Conservation (phyloP, 1,140 invertebrate species). For the Parasteatoda tepidariorum region DNA sequence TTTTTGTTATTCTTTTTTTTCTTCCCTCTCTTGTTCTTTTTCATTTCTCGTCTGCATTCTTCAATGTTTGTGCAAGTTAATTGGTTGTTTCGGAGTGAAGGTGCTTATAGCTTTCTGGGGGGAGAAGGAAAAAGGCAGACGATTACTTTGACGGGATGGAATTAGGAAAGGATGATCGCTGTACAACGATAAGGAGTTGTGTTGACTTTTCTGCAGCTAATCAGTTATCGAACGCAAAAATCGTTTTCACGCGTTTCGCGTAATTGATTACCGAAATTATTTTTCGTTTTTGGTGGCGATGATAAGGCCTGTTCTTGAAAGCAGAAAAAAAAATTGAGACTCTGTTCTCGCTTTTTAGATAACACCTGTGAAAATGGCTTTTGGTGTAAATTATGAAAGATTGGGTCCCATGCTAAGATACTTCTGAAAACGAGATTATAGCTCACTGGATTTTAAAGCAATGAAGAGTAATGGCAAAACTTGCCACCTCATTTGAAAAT, state of each 20-base stretch:
- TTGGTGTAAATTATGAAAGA: slow-evolving; percentile 37
- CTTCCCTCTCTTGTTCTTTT: not conserved
- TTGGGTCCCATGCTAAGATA: slow-evolving; percentile 22
- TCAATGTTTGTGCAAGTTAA: slow-evolving; percentile 53
- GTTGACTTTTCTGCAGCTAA: slow-evolving; percentile 47
- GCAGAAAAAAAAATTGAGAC: slow-evolving; percentile 39
- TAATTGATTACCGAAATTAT: slow-evolving; percentile 59
- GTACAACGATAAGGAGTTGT: slow-evolving; percentile 24
- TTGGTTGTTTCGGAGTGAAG: slow-evolving; percentile 18
- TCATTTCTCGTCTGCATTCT: not conserved
- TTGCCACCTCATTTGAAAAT: not conserved
- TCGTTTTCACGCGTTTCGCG: not conserved
- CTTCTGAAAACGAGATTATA: not conserved
- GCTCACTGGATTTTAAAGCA: not conserved
- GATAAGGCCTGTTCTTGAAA: slow-evolving; percentile 20
- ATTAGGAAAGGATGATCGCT: slow-evolving; percentile 21
- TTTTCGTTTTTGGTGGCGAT: slow-evolving; percentile 38
- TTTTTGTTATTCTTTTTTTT: not conserved
- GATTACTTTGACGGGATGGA: slow-evolving; percentile 8
- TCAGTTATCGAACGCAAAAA: slow-evolving; percentile 45
- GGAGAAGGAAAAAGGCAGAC: not conserved
- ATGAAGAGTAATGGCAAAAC: slow-evolving; percentile 44
- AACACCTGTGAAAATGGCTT: slow-evolving; percentile 48
- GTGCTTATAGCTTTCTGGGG: slow-evolving; percentile 18
- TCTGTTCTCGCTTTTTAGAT: slow-evolving; percentile 37